Evolutionary conservation across 2,113 vertebrate genomes (phyloP), one percentile per base, ranked within the genome.

Genomic region (Phoenicopterus ruber): DNA sequence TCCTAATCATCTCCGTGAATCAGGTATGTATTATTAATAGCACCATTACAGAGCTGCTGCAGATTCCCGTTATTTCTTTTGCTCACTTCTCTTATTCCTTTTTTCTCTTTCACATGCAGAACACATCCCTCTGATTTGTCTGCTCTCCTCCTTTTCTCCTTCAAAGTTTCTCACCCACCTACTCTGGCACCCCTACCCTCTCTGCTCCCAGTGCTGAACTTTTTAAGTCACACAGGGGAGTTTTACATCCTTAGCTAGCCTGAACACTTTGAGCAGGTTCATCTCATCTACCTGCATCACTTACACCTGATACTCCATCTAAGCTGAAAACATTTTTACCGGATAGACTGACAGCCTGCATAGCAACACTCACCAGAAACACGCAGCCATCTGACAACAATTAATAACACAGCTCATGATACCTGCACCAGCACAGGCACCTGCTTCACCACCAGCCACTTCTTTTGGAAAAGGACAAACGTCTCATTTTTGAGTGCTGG

Each of bases 21-120:
- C 84, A 91, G 66, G 70, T 69, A 91, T 62, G 32, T 49, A 74
- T 92, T 92, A 94, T 94, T 95, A 89, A 94, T 46, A 91, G 61
- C 86, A 69, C 29, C 81, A 87, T 82, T 87, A 93, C 1, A 2
- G 52, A 92, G 82, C 34, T 29, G 82, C 92, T 82, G 81, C 73
- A 65, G 49, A 50, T 66, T 72, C 83, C 84, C 1, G 6, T 26
- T 72, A 55, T 13, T 87, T 66, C 70, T 87, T 55, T 34, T 46
- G 49, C 73, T 95, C 88, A 24, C 34, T 70, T 63, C 86, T 71
- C 70, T 67, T 36, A 59, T 2, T 44, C 49, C 65, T 63, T 38
- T 78, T 15, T 47, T 71, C 66, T 36, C 46, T 76, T 69, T 28
- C 67, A 20, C 71, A 61, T 22, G n/a, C 21, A 79, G 69, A 47